These are phyloP conservation scores for Eupeodes latifasciatus DNA, from an alignment of 2,888 invertebrate genomes.

Conservation along the genomic window DNA sequence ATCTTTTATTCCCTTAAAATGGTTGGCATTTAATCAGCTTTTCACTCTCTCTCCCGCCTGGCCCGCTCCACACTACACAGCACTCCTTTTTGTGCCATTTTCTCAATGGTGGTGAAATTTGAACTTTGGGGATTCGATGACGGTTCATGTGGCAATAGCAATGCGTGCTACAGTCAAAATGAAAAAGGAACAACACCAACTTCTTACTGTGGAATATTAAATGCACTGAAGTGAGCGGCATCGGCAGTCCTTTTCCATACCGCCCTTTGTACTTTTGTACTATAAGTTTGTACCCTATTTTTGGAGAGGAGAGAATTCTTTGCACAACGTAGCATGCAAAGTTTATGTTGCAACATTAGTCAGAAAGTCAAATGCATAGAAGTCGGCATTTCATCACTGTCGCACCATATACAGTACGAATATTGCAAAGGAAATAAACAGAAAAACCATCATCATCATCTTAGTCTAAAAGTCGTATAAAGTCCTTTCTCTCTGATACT, in stretches of 20 bases:
- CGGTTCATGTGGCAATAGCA: constrained; percentile 58
- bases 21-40: constrained; percentile 75
- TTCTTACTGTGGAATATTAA: constrained; percentile 7
- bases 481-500: constrained; percentile 4
- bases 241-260: not conserved
- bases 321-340: constrained; percentile 70
- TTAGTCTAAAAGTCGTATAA: not conserved
- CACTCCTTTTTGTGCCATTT: not conserved
- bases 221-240: constrained; percentile 28
- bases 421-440: constrained; percentile 43
- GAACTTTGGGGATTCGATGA: constrained; percentile 67
- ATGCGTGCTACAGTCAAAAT: no score
- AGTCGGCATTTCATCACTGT: constrained; percentile 75
- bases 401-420: constrained; percentile 49
- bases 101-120: constrained; percentile 42
- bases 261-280: not conserved
- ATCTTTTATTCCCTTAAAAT: constrained; percentile 72
- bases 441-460: constrained; percentile 36
- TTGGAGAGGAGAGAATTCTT: constrained; percentile 45
- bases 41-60: constrained; percentile 34
- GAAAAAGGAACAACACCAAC: constrained; percentile 33
- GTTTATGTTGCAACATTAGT: constrained; percentile 76
- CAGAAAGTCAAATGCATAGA: constrained; percentile 76
- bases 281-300: not conserved
- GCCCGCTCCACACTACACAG: no score